phyloP scores from a whole-genome alignment of 2,113 vertebrate species.

The Petromus typicus region DNA sequence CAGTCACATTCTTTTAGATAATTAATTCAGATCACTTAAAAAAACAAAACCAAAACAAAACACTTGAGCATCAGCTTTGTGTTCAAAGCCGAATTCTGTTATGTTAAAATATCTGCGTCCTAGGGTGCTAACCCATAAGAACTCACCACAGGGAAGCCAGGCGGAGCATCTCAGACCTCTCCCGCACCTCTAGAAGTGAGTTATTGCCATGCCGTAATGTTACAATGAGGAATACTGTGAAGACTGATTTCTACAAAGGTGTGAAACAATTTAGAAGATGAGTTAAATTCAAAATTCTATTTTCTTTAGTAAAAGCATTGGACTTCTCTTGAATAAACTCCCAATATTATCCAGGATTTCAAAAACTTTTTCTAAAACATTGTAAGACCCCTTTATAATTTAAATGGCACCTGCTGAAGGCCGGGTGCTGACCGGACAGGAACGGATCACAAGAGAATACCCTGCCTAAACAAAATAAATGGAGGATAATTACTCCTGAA shows the following conservation, averaged over 20 bases:
- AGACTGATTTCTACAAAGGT: not conserved
- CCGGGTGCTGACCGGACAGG: not conserved
- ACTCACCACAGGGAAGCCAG: not conserved
- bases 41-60: too few species aligned
- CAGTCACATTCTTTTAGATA: slow-evolving; percentile 47
- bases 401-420: not conserved
- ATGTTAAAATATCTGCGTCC: not conserved
- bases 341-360: not conserved
- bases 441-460: not conserved
- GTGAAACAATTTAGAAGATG: not conserved
- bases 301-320: slow-evolving; percentile 2
- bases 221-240: not conserved
- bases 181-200: not conserved
- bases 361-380: not conserved
- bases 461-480: not conserved
- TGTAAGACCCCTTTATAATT: not conserved
- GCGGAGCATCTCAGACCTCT: not conserved
- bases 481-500: not conserved
- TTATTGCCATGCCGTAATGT: not conserved
- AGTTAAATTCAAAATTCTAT: not conserved
- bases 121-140: not conserved
- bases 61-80: slow-evolving; percentile 10
- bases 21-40: slow-evolving; percentile 54
- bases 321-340: not conserved
- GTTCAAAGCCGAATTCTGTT: slow-evolving; percentile 47